phyloP scores from a whole-genome alignment of 2,113 vertebrate species.

The Jacana jacana region DNA sequence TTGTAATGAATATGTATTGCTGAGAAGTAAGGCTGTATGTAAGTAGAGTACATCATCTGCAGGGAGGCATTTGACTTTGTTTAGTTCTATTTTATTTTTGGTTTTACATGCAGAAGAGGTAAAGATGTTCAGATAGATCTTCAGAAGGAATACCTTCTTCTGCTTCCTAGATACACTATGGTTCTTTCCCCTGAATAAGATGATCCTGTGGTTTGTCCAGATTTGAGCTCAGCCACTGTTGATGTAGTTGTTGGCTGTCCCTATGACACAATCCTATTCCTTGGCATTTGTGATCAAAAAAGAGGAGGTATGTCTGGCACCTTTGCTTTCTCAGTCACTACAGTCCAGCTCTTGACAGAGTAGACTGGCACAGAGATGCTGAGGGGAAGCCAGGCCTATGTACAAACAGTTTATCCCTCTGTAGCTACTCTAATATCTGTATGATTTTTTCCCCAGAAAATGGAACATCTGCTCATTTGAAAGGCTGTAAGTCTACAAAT shows the following conservation, averaged over 20 bases:
- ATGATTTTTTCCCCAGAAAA: slow-evolving; percentile 8
- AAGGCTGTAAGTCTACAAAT: not conserved
- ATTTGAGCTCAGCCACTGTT: not conserved
- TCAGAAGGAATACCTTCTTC: not conserved
- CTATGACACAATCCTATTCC: not conserved
- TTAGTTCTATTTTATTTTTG: not conserved
- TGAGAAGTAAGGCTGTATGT: not conserved
- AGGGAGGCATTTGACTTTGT: not conserved
- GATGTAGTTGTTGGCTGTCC: not conserved
- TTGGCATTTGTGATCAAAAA: not conserved
- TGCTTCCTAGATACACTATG: not conserved
- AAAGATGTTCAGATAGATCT: not conserved
- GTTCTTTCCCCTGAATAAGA: not conserved
- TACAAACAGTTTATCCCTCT: not conserved
- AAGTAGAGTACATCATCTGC: not conserved
- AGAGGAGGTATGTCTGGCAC: not conserved
- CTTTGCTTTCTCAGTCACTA: not conserved
- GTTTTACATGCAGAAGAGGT: not conserved
- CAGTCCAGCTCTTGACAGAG: not conserved
- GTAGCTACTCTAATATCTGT: not conserved
- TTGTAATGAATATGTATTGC: not conserved
- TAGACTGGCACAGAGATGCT: not conserved
- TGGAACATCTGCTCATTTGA: slow-evolving; percentile 14
- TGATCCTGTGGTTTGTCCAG: not conserved
- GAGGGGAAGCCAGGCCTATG: not conserved